Conservation (phyloP, 2,888 invertebrate species). For the Busseola fusca region DNA sequence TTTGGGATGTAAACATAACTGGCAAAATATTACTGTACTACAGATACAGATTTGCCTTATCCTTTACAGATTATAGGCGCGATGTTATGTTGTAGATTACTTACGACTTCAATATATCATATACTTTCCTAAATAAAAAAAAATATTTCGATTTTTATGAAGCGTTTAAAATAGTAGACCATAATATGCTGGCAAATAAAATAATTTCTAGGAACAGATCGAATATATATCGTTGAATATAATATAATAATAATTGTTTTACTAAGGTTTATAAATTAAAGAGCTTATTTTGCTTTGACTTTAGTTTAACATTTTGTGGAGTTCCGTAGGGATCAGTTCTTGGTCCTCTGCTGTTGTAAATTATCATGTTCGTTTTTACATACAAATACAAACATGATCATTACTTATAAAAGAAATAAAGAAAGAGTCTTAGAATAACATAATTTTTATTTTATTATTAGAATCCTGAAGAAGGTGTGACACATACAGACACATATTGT, state of each 20-base stretch:
- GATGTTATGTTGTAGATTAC: background rate
- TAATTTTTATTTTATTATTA: constrained; percentile 3
- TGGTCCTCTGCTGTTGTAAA: constrained; percentile 2
- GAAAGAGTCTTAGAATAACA: background rate
- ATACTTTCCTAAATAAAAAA: background rate
- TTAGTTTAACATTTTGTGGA: background rate
- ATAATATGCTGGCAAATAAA: background rate
- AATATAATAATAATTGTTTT: background rate
- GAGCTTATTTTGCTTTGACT: background rate
- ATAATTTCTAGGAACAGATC: background rate
- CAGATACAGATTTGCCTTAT: background rate
- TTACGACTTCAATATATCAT: background rate
- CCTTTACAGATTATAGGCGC: background rate
- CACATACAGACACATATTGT: constrained; percentile 36
- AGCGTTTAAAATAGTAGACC: constrained; percentile 19
- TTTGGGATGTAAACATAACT: background rate
- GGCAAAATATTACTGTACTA: background rate
- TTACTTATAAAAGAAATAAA: background rate
- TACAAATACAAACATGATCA: too few relatives aligned
- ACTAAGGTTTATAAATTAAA: background rate
- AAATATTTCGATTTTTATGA: background rate
- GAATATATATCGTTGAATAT: background rate
- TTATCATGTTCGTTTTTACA: background rate
- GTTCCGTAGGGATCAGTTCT: constrained; percentile 10
- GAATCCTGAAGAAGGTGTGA: constrained; percentile 37